A percentile compares a stretch with the other conserved stretches of the same genome.
Evolutionary conservation across 1,140 invertebrate species (phyloP).

Genomic region (Drosophila kanapiae): DNA sequence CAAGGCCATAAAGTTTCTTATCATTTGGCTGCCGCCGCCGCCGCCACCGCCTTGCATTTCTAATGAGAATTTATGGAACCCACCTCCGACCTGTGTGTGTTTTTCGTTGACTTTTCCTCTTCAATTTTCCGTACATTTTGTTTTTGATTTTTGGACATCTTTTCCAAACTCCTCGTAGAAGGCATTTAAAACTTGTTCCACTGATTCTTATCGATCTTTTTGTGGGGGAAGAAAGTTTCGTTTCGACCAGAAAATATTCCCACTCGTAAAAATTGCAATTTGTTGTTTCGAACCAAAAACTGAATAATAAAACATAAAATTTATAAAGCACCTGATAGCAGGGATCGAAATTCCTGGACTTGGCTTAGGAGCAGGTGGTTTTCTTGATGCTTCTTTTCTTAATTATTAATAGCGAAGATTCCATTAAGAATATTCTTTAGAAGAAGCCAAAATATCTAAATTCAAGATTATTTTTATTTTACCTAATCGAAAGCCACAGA

Average conservation of each 20-base stretch:
- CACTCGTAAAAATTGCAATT: constrained; percentile 53
- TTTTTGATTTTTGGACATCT: constrained; percentile 18
- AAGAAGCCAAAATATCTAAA: neutral
- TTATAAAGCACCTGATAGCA: constrained; percentile 13
- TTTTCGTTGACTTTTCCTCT: neutral
- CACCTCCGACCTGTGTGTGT: constrained; percentile 11
- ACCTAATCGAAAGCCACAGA: too few species aligned
- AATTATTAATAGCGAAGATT: neutral
- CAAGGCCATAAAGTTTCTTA: constrained; percentile 40
- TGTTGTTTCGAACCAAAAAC: constrained; percentile 19
- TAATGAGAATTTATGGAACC: constrained; percentile 53
- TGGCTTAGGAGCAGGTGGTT: constrained; percentile 1
- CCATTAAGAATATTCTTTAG: neutral
- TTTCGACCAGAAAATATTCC: constrained; percentile 12
- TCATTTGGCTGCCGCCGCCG: constrained; percentile 27
- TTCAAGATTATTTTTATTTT: neutral
- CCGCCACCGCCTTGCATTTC: constrained; percentile 20
- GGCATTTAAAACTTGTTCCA: constrained; percentile 32
- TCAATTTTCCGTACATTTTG: constrained; percentile 23
- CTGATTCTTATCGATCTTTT: constrained; percentile 24
- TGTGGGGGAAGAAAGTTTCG: constrained; percentile 23
- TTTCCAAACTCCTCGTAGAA: neutral
- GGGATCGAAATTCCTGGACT: neutral
- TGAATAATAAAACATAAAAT: constrained; percentile 19
- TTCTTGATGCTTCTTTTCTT: neutral